phyloP scores from a whole-genome alignment of 2,113 vertebrate genomes.

The Numida meleagris region DNA sequence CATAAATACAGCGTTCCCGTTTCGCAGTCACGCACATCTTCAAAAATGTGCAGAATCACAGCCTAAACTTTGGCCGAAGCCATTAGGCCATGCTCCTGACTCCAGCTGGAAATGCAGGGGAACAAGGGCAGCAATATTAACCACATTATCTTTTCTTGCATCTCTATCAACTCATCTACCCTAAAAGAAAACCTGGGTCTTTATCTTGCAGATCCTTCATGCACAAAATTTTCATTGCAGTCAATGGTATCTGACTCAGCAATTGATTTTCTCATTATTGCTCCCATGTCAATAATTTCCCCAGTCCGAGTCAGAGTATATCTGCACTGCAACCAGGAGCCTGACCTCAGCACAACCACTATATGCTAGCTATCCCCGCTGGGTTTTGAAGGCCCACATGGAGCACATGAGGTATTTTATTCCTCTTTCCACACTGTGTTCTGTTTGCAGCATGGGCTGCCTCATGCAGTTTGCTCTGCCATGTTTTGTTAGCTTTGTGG shows the following conservation, averaged over 20 bases:
- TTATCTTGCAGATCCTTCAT: constrained; percentile 47
- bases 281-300: constrained; percentile 54
- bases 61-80: neutral
- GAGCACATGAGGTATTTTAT: neutral
- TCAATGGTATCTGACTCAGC: constrained; percentile 58
- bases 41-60: neutral
- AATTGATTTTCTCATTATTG: constrained; percentile 71
- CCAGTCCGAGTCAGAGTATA: neutral
- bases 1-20: neutral
- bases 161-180: neutral
- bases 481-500: neutral
- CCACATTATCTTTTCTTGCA: neutral
- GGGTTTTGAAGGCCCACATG: neutral
- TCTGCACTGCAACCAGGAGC: constrained; percentile 12
- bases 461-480: fast-evolving
- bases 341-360: neutral
- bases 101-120: neutral
- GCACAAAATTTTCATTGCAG: constrained; percentile 52
- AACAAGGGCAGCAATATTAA: neutral
- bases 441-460: neutral
- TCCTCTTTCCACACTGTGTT: neutral
- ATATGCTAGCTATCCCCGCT: neutral
- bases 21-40: neutral
- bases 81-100: neutral
- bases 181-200: constrained; percentile 42